These are phyloP conservation scores for Zaprionus nigranus DNA, from an alignment of 1,140 invertebrate genomes.

Conservation along the genomic window DNA sequence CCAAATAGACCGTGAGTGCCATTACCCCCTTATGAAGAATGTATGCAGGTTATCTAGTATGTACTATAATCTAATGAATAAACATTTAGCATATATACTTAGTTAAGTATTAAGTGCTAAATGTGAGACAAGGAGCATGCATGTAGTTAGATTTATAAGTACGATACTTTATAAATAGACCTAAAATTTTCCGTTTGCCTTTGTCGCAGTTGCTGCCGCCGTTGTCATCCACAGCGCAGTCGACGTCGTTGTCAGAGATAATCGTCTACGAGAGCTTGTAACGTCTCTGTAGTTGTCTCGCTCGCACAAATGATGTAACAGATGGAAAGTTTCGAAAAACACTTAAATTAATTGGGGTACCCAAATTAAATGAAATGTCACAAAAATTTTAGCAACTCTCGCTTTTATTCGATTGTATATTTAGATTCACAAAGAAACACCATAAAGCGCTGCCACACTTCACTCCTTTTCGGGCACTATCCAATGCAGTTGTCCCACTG, in stretches of 20 bases:
- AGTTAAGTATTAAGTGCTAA: conserved; percentile 34
- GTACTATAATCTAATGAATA: conserved; percentile 15
- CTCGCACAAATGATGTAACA: conserved; percentile 57
- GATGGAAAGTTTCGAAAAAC: conserved; percentile 52
- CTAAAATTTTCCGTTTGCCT: conserved; percentile 76
- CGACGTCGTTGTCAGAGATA: conserved; percentile 59
- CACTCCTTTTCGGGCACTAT: neutral
- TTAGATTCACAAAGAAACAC: too few relatives aligned
- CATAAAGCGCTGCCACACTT: neutral
- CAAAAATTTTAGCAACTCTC: neutral
- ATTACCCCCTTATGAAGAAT: conserved; percentile 3
- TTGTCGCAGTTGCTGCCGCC: conserved; percentile 42
- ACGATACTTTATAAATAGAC: conserved; percentile 61
- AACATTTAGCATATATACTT: conserved; percentile 44
- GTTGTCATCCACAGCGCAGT: conserved; percentile 47
- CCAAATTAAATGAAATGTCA: conserved; percentile 6
- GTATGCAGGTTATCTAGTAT: conserved; percentile 12
- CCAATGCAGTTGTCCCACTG: neutral
- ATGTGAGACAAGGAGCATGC: conserved; percentile 39
- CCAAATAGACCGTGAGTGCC: neutral
- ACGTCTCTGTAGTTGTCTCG: conserved; percentile 37
- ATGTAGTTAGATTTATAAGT: conserved; percentile 45
- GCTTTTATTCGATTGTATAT: neutral
- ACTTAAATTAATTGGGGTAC: neutral
- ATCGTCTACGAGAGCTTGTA: conserved; percentile 56